Evolutionary conservation across 2,888 invertebrate species (phyloP).

Genomic region (Ormyrus labotus): DNA sequence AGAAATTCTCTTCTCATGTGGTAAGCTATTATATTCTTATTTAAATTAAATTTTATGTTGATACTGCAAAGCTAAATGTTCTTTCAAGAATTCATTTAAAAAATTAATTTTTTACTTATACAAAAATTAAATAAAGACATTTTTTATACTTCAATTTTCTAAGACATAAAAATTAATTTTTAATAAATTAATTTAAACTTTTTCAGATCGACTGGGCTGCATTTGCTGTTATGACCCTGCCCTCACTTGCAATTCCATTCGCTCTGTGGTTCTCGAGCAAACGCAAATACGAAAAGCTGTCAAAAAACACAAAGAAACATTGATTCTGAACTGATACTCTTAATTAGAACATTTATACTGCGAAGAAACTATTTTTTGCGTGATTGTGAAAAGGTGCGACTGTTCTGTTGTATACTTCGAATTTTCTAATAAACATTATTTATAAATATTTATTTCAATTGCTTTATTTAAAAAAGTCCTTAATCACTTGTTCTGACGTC

Average conservation of each 20-base stretch:
- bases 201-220: slow-evolving; percentile 93
- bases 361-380: slow-evolving; percentile 61
- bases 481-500: slow-evolving; percentile 22
- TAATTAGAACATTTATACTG: slow-evolving; percentile 40
- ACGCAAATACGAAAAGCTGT: slow-evolving; percentile 91
- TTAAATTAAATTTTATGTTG: too few relatives aligned
- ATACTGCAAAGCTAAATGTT: not conserved
- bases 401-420: slow-evolving; percentile 66
- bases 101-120: not conserved
- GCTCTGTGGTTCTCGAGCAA: slow-evolving; percentile 96
- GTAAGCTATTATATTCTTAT: slow-evolving; percentile 75
- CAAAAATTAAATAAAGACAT: slow-evolving; percentile 3
- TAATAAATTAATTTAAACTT: slow-evolving; percentile 1
- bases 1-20: slow-evolving; percentile 97
- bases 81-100: slow-evolving; percentile 18
- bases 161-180: slow-evolving; percentile 26
- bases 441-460: slow-evolving; percentile 50
- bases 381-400: slow-evolving; percentile 66
- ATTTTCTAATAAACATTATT: slow-evolving; percentile 69
- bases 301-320: slow-evolving; percentile 83
- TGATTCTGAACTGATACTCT: slow-evolving; percentile 59
- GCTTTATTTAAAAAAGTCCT: slow-evolving; percentile 51
- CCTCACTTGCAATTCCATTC: slow-evolving; percentile 95
- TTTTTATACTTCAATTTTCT: not conserved
- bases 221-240: slow-evolving; percentile 97